Conservation (phyloP, 53 echinoderm and acorn worm species). For the Paelopatides confundens region DNA sequence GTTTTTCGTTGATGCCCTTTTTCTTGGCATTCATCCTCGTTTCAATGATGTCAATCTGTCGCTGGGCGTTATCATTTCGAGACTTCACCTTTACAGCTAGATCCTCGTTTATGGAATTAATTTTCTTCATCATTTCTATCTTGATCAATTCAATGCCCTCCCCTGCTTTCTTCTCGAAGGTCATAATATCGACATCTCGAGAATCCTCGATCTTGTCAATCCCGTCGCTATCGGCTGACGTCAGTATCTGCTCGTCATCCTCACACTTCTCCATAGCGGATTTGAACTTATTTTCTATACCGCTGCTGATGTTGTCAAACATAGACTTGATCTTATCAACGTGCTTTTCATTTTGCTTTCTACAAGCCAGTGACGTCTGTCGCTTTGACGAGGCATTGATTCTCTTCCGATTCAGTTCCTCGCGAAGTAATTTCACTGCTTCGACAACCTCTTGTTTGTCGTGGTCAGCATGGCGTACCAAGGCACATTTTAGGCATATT, state of each 20-base stretch:
- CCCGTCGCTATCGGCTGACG: slow-evolving; percentile 16
- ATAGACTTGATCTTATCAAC: not conserved
- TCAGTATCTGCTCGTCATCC: slow-evolving; percentile 18
- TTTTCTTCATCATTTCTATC: slow-evolving; percentile 37
- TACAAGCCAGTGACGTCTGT: not conserved
- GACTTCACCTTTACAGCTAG: not conserved
- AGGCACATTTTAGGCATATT: slow-evolving; percentile 34
- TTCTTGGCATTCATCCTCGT: slow-evolving; percentile 38
- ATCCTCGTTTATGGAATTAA: not conserved
- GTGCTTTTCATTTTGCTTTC: slow-evolving; percentile 15
- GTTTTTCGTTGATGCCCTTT: slow-evolving; percentile 3
- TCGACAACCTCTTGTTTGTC: slow-evolving; percentile 12
- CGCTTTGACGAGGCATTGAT: not conserved
- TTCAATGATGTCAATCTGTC: slow-evolving; percentile 2
- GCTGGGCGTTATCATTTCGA: slow-evolving; percentile 19
- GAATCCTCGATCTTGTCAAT: not conserved
- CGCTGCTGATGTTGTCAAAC: slow-evolving; percentile 17
- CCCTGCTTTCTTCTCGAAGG: not conserved
- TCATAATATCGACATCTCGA: not conserved
- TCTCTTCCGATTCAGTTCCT: not conserved
- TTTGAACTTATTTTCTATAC: slow-evolving; percentile 16
- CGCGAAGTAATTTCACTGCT: not conserved
- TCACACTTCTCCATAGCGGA: slow-evolving; percentile 11
- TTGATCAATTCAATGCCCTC: not conserved
- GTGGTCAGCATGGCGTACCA: slow-evolving; percentile 16